Percentiles rank a stretch among this genome's conserved stretches.
These are phyloP conservation scores for Marmota flaviventris DNA, from an alignment of 2,113 vertebrate genomes.

Conservation along the genomic window DNA sequence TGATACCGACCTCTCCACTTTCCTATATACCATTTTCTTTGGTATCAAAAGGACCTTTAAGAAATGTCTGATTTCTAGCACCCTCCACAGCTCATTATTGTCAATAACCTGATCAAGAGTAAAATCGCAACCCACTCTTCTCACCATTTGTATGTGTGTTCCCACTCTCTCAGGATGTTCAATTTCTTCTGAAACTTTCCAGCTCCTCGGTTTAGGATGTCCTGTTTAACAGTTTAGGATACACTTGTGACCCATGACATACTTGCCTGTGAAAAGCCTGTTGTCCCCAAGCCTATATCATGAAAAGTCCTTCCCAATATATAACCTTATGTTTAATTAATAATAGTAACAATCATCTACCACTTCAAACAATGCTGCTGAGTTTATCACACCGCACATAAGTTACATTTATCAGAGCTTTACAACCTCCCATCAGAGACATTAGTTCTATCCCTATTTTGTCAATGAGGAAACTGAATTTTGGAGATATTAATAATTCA, in stretches of 20 bases:
- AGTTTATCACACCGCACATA: neutral
- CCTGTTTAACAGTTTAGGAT: neutral
- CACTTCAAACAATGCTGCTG: neutral
- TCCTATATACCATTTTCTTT: neutral
- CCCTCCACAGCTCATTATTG: neutral
- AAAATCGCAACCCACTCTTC: neutral
- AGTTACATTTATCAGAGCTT: neutral
- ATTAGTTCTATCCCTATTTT: neutral
- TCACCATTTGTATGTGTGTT: neutral
- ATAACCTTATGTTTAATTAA: neutral
- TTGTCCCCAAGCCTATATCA: neutral
- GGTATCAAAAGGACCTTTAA: neutral
- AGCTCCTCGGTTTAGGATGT: neutral
- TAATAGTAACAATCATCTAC: neutral
- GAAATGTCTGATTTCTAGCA: neutral
- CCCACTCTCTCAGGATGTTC: no score
- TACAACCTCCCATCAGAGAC: rapidly evolving
- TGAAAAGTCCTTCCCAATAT: neutral
- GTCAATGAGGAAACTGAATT: neutral
- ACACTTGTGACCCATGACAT: neutral
- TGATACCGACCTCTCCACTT: neutral
- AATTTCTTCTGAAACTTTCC: neutral
- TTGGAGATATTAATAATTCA: neutral
- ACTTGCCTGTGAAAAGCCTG: neutral
- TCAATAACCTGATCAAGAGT: neutral